Base-by-base conservation (phyloP, 2,888 invertebrate species). In the Sarcophaga caerulescens region DNA sequence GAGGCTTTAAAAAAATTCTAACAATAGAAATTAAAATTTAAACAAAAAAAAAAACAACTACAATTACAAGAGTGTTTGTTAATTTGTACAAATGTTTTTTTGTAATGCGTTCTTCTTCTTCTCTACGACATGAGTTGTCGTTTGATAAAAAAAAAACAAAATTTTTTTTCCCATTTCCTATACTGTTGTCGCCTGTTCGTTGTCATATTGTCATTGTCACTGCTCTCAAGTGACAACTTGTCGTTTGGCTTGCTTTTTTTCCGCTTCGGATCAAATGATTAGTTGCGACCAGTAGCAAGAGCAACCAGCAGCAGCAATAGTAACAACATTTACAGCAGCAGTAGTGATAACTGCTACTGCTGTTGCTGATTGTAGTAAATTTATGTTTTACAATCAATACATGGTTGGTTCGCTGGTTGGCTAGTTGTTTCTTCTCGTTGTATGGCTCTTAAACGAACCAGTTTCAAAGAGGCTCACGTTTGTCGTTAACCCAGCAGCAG, bases 161-260 rank as follows among this genome's bases (percentile, higher is more conserved):
- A 1, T 35, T 35, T 35, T 35, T 35, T 52, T 52, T 0, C 52
- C 25, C 69, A 78, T 81, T 81, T 81, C 68, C 44, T 80, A 85
- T 85, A 74, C 19, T 68, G 63, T 80, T 83, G 79, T 60, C 69
- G 68, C 74, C 83, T 79, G 74, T 66, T 75, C 60, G 45, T 70
- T 75, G 80, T 63, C 68, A 21, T 62, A 52, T 52, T 85, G 82
- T 88, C 85, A 87, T 70, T 88, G 86, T 85, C 87, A 87, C 80
- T 87, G 84, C 85, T 69, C 84, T 75, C 85, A 85, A 87, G 84
- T 87, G 88, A 85, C 85, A 88, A 87, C 88, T 89, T 88, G 88
- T 88, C 80, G 88, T 88, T 89, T 89, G 89, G 77, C 88, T 44
- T 85, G 84, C 87, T 88, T 89, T 88, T 89, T 89, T 78, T 84